Conservation (phyloP, 2,888 invertebrate species). For the Coelopa pilipes region DNA sequence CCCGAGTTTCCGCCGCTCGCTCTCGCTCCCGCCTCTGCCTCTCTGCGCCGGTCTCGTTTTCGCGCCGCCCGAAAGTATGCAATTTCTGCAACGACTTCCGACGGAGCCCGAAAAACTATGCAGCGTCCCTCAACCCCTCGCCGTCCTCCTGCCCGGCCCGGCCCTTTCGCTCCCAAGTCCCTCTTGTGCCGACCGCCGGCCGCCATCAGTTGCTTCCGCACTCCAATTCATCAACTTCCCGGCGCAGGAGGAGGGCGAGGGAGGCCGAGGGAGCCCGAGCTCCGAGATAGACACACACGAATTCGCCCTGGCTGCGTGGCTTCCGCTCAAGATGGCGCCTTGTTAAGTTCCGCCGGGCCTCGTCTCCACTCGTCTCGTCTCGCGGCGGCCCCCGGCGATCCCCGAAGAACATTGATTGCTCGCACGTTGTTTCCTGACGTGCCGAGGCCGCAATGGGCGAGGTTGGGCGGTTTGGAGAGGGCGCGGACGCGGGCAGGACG, state of each 20-base stretch:
- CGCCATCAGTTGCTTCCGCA: slow-evolving; percentile 22
- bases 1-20: not conserved
- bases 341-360: slow-evolving; percentile 7
- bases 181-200: not conserved
- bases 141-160: no score
- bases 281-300: not conserved
- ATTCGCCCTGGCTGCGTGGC: not conserved
- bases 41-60: not conserved
- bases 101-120: no score
- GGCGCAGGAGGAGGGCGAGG: not conserved
- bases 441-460: slow-evolving; percentile 3
- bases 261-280: not conserved
- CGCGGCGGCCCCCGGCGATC: slow-evolving; percentile 24
- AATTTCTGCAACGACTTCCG: no score
- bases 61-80: not conserved
- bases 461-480: no score
- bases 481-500: no score
- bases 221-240: slow-evolving; percentile 25
- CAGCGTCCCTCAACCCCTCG: no score
- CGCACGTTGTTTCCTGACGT: slow-evolving; percentile 31
- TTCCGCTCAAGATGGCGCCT: slow-evolving; percentile 24
- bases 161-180: no score
- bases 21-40: not conserved
- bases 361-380: not conserved
- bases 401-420: slow-evolving; percentile 36